phyloP scores from a whole-genome alignment of 2,797 vertebrate genomes.

The Galago senegalensis region DNA sequence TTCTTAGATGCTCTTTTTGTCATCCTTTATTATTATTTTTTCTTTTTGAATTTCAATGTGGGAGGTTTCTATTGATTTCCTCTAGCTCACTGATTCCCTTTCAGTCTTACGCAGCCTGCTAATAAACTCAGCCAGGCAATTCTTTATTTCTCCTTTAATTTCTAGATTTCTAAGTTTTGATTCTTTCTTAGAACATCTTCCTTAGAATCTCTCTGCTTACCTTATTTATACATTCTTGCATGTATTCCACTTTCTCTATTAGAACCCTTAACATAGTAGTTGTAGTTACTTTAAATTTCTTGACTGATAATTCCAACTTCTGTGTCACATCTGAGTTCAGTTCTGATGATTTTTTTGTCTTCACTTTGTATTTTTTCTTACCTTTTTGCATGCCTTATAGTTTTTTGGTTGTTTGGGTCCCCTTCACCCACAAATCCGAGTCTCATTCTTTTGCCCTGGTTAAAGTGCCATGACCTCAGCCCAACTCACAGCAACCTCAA shows the following conservation, averaged over 20 bases:
- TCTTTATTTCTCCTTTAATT: background rate
- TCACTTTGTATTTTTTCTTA: background rate
- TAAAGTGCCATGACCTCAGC: too few relatives aligned
- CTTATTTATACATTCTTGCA: background rate
- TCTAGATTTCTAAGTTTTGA: background rate
- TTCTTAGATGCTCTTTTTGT: background rate
- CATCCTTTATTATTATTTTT: background rate
- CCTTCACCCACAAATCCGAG: too few relatives aligned
- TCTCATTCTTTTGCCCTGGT: too few relatives aligned
- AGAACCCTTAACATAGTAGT: background rate
- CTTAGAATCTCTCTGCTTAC: background rate
- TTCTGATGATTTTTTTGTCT: background rate
- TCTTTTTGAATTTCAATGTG: background rate
- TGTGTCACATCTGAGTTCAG: background rate
- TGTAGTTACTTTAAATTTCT: background rate
- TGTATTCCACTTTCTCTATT: background rate
- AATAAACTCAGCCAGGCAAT: background rate
- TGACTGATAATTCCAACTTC: background rate
- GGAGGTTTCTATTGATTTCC: background rate
- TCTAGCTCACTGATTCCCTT: background rate
- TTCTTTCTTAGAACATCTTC: background rate
- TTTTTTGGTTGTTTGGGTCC: background rate
- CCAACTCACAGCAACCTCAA: too few relatives aligned
- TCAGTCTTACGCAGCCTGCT: background rate
- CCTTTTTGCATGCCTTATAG: background rate